A percentile compares a stretch with the other conserved stretches of the same genome.
Evolutionary conservation across 2,888 invertebrate genomes (phyloP).

Genomic region (Busseola fusca): DNA sequence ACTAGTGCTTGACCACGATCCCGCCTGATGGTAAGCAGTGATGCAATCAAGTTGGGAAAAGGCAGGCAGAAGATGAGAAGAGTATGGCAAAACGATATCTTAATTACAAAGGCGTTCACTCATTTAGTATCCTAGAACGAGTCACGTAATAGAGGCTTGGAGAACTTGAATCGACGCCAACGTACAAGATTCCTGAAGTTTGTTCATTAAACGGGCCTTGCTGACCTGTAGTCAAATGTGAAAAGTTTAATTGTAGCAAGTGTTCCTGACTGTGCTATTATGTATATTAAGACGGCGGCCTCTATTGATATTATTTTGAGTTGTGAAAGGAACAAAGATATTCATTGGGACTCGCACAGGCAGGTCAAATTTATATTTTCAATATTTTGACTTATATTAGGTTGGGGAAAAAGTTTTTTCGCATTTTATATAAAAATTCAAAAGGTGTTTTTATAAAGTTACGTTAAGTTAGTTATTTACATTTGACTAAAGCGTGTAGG

Average conservation of each 20-base stretch:
- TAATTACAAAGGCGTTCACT: background rate
- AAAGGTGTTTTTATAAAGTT: no score
- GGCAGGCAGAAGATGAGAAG: background rate
- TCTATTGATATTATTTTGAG: conserved; percentile 14
- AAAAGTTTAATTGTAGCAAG: conserved; percentile 64
- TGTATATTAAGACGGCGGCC: conserved; percentile 28
- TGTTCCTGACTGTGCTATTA: conserved; percentile 47
- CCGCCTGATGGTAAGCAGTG: no score
- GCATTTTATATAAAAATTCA: no score
- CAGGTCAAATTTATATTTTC: no score
- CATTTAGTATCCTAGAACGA: background rate
- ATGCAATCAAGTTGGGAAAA: background rate
- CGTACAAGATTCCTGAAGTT: conserved; percentile 63
- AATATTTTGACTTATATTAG: no score
- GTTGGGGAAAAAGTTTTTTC: no score
- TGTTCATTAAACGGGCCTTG: conserved; percentile 60
- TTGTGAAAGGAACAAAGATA: background rate
- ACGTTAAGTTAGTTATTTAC: no score
- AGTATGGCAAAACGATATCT: background rate
- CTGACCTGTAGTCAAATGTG: conserved; percentile 64
- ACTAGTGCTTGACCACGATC: no score
- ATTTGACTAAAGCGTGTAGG: no score
- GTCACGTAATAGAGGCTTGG: conserved; percentile 44
- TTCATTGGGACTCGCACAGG: background rate
- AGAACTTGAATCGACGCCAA: conserved; percentile 53